Evolutionary conservation across 2,888 invertebrate species (phyloP), one percentile per base, ranked within the genome.

Genomic region (Eretmocerus hayati): DNA sequence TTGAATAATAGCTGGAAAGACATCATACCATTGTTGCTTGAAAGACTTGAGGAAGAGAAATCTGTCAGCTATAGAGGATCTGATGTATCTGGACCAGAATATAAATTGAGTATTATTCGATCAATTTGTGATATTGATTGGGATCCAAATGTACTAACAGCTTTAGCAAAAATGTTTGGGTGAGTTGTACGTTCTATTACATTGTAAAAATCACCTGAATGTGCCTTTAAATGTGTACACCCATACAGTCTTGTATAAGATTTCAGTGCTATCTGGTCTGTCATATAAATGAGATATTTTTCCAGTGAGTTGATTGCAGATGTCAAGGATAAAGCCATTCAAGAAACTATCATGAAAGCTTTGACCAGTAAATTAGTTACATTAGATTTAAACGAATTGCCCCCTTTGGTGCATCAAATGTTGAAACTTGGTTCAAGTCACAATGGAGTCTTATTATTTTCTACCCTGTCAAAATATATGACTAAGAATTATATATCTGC

Each of bases 131-230:
- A 78, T 63, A 74, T 76, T 47, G 66, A 74, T 9, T 84, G 84
- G 83, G 74, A 74, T 8, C 72, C 79, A 20, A 68, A 72, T 41
- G 79, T 81, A 58, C 64, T 83, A 46, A 79, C 81, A n/a, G 75
- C 81, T 20, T 67, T 85, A 2, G 75, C 81, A 44, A 75, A 80
- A 56, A 83, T 84, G 82, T 85, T 85, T 63, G 77, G 76, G 85
- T 85, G 66, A 67, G 67, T 62, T 48, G 26, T 30, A n/a, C n/a
- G n/a, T n/a, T n/a, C n/a, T n/a, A n/a, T n/a, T n/a, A n/a, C n/a
- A n/a, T n/a, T 38, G 21, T 26, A 38, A 23, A 32, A 32, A 39
- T 22, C 30, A 43, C 13, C 38, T 42, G 33, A 30, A 46, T 38
- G n/a, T n/a, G n/a, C n/a, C n/a, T n/a, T 44, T 2, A 8, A 37